These are phyloP conservation scores for Euura lappo DNA, from an alignment of 1,140 invertebrate genomes.

Conservation along the genomic window DNA sequence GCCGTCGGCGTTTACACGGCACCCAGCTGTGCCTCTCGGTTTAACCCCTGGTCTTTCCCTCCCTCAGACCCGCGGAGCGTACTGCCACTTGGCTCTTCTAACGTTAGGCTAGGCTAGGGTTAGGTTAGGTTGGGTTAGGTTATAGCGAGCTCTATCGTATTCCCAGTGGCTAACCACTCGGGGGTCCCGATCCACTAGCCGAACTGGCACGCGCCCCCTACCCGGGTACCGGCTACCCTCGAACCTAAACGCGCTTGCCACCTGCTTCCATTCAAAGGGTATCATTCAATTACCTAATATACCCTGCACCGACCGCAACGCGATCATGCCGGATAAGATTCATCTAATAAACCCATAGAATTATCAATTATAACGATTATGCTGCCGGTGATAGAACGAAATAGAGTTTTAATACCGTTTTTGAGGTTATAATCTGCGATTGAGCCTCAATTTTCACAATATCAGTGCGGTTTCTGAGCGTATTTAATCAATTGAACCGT, in stretches of 20 bases:
- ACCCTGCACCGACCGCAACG: conserved; percentile 22
- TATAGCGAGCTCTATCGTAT: neutral
- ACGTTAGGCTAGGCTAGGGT: too few species aligned
- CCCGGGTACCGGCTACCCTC: conserved; percentile 50
- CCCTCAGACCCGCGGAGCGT: conserved; percentile 9
- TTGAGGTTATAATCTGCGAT: too few species aligned
- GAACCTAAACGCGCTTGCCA: conserved; percentile 6
- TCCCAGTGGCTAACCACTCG: neutral
- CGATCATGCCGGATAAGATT: conserved; percentile 12
- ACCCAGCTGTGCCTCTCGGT: conserved; percentile 42
- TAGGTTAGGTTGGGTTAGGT: too few species aligned
- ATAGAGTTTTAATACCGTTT: neutral
- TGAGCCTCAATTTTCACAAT: too few species aligned
- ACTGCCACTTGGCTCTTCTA: neutral
- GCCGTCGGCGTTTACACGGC: conserved; percentile 38
- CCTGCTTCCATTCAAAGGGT: conserved; percentile 31
- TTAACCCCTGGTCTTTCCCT: conserved; percentile 22
- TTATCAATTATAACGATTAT: neutral
- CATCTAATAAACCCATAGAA: neutral
- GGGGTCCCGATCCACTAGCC: conserved; percentile 19
- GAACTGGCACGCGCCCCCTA: conserved; percentile 47
- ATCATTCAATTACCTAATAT: conserved; percentile 39
- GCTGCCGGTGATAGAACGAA: neutral
- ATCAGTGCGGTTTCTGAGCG: too few species aligned
- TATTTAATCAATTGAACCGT: too few species aligned